Evolutionary conservation across 2,888 invertebrate genomes (phyloP), one percentile per base, ranked within the genome.

Genomic region (Caenorhabditis virilis): DNA sequence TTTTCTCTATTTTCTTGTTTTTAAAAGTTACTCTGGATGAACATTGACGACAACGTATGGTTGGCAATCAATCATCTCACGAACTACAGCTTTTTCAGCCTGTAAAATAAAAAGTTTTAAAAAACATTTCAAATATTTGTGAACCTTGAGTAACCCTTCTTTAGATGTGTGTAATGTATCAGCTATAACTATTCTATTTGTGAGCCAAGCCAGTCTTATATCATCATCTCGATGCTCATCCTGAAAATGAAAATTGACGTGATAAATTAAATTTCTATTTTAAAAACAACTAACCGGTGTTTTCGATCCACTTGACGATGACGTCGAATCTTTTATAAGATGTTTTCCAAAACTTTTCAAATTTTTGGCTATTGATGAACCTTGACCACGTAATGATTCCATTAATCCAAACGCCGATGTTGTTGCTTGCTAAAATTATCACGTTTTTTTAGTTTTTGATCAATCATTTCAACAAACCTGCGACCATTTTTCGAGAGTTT

Each of bases 1-100:
- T 42, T 25, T 6, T n/a, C 13, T 13, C 30, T 23, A 25, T 50
- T 48, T n/a, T n/a, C n/a, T n/a, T n/a, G n/a, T n/a, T n/a, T n/a
- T 45, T 11, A 13, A 50, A 55, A 64, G 52, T 52, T 20, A 60
- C 60, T 62, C 62, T 23, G 54, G 22, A 39, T 55, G 56, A 7
- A 61, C 58, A 52, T 62, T 67, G 23, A 62, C 67, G 30, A 62
- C 61, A 7, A 67, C 67, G 25, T 61, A 58, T 4, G 67, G 67
- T 45, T 67, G 67, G 39, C 66, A 66, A 27, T 66, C 66, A 27
- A 57, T 50, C 60, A 66, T 60, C 18, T 66, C 60, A 2, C 66
- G 56, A 22, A 61, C 52, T 4, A 66, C 50, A 3, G 60, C 60
- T 6, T 36, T 42, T 50, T 66, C 66, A 2, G 66, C 66, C 53